Conservation (phyloP, 2,113 vertebrate genomes). For the Megalops atlanticus region DNA sequence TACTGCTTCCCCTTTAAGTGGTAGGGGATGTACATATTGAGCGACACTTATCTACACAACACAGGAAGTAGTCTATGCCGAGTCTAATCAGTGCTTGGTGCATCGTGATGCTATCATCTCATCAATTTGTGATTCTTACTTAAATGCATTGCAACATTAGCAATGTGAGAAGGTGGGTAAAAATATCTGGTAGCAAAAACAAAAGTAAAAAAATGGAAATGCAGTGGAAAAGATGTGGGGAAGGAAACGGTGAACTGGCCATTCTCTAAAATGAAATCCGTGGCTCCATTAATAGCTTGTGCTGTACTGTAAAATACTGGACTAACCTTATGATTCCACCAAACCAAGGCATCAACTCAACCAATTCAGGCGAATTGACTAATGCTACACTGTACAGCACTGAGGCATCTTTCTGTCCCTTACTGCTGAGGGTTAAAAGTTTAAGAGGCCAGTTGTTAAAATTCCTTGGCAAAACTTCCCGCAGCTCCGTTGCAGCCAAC, state of each 20-base stretch:
- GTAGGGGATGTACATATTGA: no score
- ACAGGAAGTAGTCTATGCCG: background rate
- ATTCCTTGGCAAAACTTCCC: constrained; percentile 55
- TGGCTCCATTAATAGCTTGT: no score
- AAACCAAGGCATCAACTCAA: background rate
- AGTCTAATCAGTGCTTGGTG: no score
- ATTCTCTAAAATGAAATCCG: no score
- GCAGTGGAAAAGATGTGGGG: no score
- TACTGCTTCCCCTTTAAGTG: background rate
- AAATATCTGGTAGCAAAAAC: no score
- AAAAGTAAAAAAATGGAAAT: no score
- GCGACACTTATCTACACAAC: background rate
- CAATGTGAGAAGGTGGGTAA: no score
- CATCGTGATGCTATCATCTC: no score
- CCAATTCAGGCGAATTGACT: constrained; percentile 19
- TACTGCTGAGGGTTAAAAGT: constrained; percentile 22
- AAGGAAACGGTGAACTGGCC: no score
- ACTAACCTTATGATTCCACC: background rate
- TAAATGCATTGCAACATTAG: no score
- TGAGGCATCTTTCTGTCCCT: background rate
- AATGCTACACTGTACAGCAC: background rate
- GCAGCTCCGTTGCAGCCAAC: constrained; percentile 12
- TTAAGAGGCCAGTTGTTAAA: constrained; percentile 44
- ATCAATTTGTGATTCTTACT: no score
- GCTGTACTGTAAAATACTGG: background rate